Conservation (phyloP, 1,140 invertebrate genomes). For the Zaprionus kolodkinae region DNA sequence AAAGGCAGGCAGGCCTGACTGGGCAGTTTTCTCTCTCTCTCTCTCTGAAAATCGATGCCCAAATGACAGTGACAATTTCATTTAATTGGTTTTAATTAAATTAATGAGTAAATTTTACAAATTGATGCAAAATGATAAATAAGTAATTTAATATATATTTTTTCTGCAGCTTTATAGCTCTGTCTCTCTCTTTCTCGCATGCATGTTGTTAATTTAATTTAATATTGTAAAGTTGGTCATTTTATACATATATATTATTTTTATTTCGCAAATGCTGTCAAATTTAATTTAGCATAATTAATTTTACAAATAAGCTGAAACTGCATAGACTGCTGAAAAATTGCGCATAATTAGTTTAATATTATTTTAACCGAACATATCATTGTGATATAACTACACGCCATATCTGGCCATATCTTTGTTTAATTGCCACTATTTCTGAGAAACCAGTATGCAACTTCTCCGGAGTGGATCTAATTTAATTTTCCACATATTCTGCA, state of each 20-base stretch:
- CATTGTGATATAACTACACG: neutral
- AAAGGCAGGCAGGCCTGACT: conserved; percentile 28
- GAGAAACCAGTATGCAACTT: neutral
- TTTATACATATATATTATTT: conserved; percentile 49
- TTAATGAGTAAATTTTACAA: conserved; percentile 83
- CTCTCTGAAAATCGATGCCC: conserved; percentile 74
- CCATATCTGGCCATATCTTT: neutral
- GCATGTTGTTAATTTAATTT: conserved; percentile 74
- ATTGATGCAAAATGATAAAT: conserved; percentile 83
- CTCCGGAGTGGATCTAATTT: neutral
- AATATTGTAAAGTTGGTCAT: conserved; percentile 61
- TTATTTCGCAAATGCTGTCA: conserved; percentile 66
- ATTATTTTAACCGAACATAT: conserved; percentile 13
- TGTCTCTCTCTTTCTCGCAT: neutral
- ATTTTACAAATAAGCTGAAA: conserved; percentile 53
- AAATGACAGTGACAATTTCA: conserved; percentile 83
- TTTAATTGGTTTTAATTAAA: conserved; percentile 83
- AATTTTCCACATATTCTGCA: neutral
- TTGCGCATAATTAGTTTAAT: conserved; percentile 42
- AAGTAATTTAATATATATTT: conserved; percentile 78
- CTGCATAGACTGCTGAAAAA: conserved; percentile 16
- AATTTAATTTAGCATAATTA: conserved; percentile 78
- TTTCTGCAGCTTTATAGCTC: conserved; percentile 12
- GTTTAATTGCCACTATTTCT: neutral
- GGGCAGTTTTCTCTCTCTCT: neutral